Evolutionary conservation across 2,797 vertebrate species (phyloP).

Genomic region (Siniperca obscura): DNA sequence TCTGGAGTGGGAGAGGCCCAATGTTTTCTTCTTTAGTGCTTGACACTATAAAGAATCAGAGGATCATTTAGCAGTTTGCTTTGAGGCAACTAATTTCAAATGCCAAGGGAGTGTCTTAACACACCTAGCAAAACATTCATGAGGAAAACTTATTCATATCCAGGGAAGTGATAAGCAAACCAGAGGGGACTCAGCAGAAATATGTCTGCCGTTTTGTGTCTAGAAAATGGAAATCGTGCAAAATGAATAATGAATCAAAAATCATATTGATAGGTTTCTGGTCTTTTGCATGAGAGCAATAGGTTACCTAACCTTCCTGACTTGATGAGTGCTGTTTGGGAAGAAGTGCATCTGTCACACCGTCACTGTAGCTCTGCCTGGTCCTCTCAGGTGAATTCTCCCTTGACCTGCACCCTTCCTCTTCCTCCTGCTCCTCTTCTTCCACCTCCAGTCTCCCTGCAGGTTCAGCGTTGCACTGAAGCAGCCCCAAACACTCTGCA

Average conservation of each 20-base stretch:
- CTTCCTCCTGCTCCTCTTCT: slow-evolving; percentile 14
- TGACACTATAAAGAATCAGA: not conserved
- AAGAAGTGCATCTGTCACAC: slow-evolving; percentile 58
- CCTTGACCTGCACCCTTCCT: slow-evolving; percentile 25
- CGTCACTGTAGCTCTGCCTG: slow-evolving; percentile 41
- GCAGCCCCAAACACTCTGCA: slow-evolving; percentile 74
- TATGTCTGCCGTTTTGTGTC: not conserved
- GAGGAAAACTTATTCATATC: not conserved
- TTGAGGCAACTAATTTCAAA: slow-evolving; percentile 7
- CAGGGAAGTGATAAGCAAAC: not conserved
- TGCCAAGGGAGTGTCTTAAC: slow-evolving; percentile 18
- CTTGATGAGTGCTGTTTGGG: slow-evolving; percentile 48
- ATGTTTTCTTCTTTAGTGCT: slow-evolving; percentile 32
- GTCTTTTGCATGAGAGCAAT: not conserved
- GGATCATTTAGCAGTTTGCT: slow-evolving; percentile 25
- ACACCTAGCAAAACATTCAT: not conserved
- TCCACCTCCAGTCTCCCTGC: slow-evolving; percentile 70
- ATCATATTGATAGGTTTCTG: not conserved
- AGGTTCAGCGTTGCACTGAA: slow-evolving; percentile 69
- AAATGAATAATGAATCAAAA: not conserved
- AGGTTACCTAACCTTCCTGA: slow-evolving; percentile 74
- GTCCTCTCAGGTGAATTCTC: slow-evolving; percentile 43
- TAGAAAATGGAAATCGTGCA: not conserved
- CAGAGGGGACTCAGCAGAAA: not conserved
- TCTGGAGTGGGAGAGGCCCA: slow-evolving; percentile 15